Base-by-base conservation (phyloP, 1,140 invertebrate genomes). In the Apis florea region DNA sequence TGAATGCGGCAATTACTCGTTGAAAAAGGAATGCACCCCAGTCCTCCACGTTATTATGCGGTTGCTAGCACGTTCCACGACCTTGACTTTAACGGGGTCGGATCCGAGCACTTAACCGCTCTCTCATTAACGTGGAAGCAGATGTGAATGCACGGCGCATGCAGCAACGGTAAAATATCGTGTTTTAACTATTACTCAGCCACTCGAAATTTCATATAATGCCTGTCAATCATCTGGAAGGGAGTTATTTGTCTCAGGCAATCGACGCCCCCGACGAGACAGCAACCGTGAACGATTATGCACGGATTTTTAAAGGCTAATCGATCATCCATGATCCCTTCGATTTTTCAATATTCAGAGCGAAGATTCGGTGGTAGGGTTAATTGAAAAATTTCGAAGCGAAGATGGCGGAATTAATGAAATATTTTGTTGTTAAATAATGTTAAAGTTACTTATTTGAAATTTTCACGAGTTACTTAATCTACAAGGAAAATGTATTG, bases 201-300 rank as follows among this genome's bases (percentile, higher is more conserved):
- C 82, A 89, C 84, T 88, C 85, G 89, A 92, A 92, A 91, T 91
- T 92, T 92, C 91, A 90, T 92, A 91, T 89, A 90, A 89, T 83
- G 83, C 85, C 91, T 90, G 91, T 92, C 91, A 91, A 88, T 92
- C 88, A 89, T 66, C 68, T 80, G 78, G 85, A 40, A 40, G 31
- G 31, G 56, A 83, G 90, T 91, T 90, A 91, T 90, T 90, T 88
- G 89, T 87, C 85, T 89, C 88, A 66, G 84, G 85, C 84, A 86
- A 88, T 83, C 82, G 70, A 56, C 89, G 83, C 72, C 78, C 78
- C 59, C 71, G 81, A 83, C 83, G 83, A 82, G 79, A 70, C 73
- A 40, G 59, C 31, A 56, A 82, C 59, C 79, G 67, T 76, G 54
- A 61, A 72, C 78, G 70, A 83, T 70, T 81, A 73, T 75, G 54